Conservation (phyloP, 2,113 vertebrate species). For the Danionella cerebrum region DNA sequence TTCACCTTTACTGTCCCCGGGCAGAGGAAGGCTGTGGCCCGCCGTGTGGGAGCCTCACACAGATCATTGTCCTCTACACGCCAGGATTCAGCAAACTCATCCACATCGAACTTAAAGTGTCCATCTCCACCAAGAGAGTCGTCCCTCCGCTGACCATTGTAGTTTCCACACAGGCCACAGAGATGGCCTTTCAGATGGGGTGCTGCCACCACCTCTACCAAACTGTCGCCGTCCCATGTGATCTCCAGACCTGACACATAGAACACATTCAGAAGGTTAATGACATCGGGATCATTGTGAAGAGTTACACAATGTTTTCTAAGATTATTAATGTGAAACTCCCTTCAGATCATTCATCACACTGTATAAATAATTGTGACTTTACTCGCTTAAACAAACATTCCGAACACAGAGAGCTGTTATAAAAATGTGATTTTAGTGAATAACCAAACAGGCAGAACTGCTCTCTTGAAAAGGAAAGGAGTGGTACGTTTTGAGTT, state of each 20-base stretch:
- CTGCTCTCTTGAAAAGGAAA: background rate
- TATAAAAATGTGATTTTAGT: background rate
- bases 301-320: no score
- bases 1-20: conserved; percentile 84
- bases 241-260: conserved; percentile 81
- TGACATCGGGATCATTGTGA: background rate
- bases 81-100: conserved; percentile 95
- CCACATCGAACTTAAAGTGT: conserved; percentile 92
- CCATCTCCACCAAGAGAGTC: conserved; percentile 89
- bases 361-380: background rate
- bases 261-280: background rate
- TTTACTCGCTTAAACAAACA: background rate
- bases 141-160: conserved; percentile 91
- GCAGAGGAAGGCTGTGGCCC: conserved; percentile 76
- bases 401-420: no score
- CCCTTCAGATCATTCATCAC: background rate
- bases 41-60: conserved; percentile 71
- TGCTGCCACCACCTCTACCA: conserved; percentile 91
- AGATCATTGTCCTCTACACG: conserved; percentile 86
- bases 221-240: conserved; percentile 98
- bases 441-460: background rate
- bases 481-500: background rate
- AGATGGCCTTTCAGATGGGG: conserved; percentile 85
- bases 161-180: conserved; percentile 95
- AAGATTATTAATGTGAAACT: background rate